Conservation (phyloP, 2,113 vertebrate species). For the Ciconia maguari region DNA sequence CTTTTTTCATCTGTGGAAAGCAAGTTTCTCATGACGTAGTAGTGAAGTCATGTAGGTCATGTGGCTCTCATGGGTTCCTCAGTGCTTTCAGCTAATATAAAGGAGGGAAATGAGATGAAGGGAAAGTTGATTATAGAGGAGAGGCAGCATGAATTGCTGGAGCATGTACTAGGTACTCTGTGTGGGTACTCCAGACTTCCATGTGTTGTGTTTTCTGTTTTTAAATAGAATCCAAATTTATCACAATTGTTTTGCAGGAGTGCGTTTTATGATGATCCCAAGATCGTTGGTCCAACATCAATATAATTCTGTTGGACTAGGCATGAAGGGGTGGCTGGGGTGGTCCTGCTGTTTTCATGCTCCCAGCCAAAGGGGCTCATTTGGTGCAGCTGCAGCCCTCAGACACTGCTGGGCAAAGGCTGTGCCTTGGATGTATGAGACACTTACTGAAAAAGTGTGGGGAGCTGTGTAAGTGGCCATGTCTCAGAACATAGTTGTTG, state of each 20-base stretch:
- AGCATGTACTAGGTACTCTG: not conserved
- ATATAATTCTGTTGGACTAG: not conserved
- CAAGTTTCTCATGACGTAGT: not conserved
- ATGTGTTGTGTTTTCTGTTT: not conserved
- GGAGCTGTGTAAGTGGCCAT: not conserved
- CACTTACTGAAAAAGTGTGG: accelerated
- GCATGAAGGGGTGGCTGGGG: not conserved
- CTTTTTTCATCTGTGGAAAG: not conserved
- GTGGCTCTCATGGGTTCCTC: not conserved
- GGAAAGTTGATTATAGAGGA: not conserved
- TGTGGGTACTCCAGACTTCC: not conserved
- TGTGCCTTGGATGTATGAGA: not conserved
- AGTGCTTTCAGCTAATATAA: not conserved
- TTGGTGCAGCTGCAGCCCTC: not conserved
- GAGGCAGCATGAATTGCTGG: not conserved
- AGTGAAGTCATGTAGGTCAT: not conserved
- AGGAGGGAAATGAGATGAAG: not conserved
- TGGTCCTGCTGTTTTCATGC: not conserved
- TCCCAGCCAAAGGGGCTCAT: not conserved
- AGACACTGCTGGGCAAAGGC: not conserved
- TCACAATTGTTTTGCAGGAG: not conserved
- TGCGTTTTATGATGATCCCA: not conserved
- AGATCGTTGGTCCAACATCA: not conserved
- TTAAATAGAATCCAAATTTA: not conserved
- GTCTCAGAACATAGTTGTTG: not conserved